A percentile compares a stretch with the other conserved stretches of the same genome.
phyloP scores from a whole-genome alignment of 2,888 invertebrate species.

The Chymomyza caudatula region DNA sequence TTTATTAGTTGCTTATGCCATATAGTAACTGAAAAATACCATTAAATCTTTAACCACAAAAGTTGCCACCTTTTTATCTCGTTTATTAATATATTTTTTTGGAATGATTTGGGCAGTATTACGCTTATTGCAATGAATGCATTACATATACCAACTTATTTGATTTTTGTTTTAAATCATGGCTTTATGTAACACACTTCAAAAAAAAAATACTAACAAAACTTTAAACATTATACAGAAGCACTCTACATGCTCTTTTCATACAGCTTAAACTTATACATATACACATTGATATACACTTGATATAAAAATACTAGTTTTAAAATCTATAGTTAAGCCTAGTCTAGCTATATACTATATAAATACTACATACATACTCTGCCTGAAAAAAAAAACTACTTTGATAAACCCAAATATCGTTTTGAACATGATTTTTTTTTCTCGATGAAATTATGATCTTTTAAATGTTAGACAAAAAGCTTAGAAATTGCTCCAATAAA shows the following conservation, averaged over 20 bases:
- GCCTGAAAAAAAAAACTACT: conserved; percentile 18
- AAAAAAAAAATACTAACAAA: background rate
- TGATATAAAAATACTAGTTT: conserved; percentile 26
- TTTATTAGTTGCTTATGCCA: too few relatives aligned
- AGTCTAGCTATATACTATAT: conserved; percentile 46
- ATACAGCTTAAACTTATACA: background rate
- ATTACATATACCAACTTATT: too few relatives aligned
- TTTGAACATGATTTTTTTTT: conserved; percentile 26
- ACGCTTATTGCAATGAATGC: too few relatives aligned
- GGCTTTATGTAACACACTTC: background rate
- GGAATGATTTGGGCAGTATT: too few relatives aligned
- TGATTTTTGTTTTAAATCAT: background rate
- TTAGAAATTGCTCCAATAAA: conserved; percentile 20
- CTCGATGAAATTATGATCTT: conserved; percentile 16
- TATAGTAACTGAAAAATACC: too few relatives aligned
- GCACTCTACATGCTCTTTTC: background rate
- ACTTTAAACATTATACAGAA: background rate
- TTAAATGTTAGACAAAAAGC: conserved; percentile 21
- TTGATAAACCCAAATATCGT: background rate
- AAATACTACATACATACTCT: conserved; percentile 37
- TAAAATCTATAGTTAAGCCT: conserved; percentile 49
- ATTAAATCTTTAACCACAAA: too few relatives aligned
- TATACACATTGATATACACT: conserved; percentile 22
- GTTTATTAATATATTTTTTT: too few relatives aligned
- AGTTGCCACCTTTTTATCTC: too few relatives aligned